phyloP scores from a whole-genome alignment of 2,797 vertebrate genomes.

The Myiothlypis chrysogaster region DNA sequence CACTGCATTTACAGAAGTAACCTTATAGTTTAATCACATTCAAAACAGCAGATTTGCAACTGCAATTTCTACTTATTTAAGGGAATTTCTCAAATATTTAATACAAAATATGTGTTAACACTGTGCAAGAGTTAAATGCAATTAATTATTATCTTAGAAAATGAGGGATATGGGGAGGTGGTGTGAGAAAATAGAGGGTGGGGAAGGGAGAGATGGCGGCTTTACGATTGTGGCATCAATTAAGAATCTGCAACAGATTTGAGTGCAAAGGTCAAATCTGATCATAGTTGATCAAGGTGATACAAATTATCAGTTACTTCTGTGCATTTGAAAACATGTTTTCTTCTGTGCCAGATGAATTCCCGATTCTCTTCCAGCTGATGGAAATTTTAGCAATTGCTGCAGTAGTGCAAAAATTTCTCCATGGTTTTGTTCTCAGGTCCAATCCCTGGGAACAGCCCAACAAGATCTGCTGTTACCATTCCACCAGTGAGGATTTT shows the following conservation, averaged over 20 bases:
- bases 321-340: neutral
- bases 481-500: neutral
- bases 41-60: neutral
- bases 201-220: neutral
- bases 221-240: neutral
- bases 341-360: neutral
- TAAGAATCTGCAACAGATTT: neutral
- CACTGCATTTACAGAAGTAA: neutral
- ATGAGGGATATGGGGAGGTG: neutral
- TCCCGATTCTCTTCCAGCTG: neutral
- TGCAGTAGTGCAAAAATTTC: neutral
- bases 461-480: neutral
- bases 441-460: neutral
- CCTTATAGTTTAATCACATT: neutral
- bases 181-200: neutral
- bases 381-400: neutral
- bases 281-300: neutral
- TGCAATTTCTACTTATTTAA: neutral
- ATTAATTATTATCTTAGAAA: neutral
- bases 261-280: neutral
- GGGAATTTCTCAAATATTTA: neutral
- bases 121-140: neutral
- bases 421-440: neutral
- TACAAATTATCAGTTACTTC: neutral
- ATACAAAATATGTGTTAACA: neutral